Conservation (phyloP, 2,113 vertebrate species). For the Thoracochromis brauschi region DNA sequence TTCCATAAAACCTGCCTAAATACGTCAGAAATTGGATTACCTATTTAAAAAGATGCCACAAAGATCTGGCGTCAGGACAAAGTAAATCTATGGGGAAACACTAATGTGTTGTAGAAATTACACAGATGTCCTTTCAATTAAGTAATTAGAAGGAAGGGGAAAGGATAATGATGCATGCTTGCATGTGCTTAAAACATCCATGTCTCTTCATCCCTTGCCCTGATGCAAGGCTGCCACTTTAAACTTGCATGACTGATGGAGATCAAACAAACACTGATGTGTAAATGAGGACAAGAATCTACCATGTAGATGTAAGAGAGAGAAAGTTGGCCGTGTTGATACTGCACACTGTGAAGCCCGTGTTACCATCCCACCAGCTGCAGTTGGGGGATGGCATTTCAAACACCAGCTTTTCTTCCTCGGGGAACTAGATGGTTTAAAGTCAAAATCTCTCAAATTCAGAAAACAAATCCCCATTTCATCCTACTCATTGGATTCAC, state of each 20-base stretch:
- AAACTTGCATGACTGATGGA: slow-evolving; percentile 33
- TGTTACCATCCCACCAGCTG: not conserved
- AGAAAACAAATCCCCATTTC: slow-evolving; percentile 1
- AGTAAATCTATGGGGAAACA: slow-evolving; percentile 12
- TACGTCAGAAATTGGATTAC: slow-evolving; percentile 3
- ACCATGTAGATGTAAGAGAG: slow-evolving; percentile 10
- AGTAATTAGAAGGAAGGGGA: slow-evolving; percentile 45
- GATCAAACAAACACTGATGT: slow-evolving; percentile 56
- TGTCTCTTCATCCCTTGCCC: slow-evolving; percentile 15
- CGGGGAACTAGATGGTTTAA: not conserved
- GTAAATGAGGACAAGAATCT: slow-evolving; percentile 49
- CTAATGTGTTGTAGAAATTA: slow-evolving; percentile 49
- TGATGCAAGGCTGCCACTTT: slow-evolving; percentile 33
- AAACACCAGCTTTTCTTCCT: slow-evolving; percentile 1
- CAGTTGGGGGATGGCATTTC: not conserved
- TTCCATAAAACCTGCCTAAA: not conserved
- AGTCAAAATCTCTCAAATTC: not conserved
- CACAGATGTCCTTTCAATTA: slow-evolving; percentile 59
- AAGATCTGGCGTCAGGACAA: not conserved
- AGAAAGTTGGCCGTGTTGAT: slow-evolving; percentile 7
- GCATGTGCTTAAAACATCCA: slow-evolving; percentile 30
- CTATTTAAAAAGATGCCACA: slow-evolving; percentile 3
- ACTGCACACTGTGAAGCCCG: not conserved
- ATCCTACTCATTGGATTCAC: not conserved
- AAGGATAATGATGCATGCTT: slow-evolving; percentile 32